Evolutionary conservation across 2,888 invertebrate species (phyloP), one percentile per base, ranked within the genome.

Genomic region (Neoaliturus tenellus): DNA sequence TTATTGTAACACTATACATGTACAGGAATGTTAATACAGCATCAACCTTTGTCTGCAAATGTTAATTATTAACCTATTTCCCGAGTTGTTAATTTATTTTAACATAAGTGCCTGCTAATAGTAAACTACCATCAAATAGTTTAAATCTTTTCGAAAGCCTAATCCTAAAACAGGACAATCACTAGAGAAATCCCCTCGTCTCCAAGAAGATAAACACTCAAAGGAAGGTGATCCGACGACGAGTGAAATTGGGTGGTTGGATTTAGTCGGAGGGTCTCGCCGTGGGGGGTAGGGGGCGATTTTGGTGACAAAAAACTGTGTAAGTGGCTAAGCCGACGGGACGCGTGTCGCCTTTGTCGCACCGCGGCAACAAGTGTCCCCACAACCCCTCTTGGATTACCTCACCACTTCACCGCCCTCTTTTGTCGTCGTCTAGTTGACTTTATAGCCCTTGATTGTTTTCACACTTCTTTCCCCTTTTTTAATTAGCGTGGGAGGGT

Each of bases 391-490:
- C 28, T 31, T 25, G 62, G 28, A 28, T 28, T 28, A 25, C 62
- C 28, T 62, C 51, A 62, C 25, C 28, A 28, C 62, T 62, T 25
- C 25, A 28, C 28, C 62, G 28, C 62, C 62, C 62, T 62, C 62
- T 28, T 62, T 62, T 62, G 62, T 69, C 20, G 69, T 67, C 67
- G 31, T 67, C 67, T 28, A n/a, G 31, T 69, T 69, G 69, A 69
- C 69, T 69, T 69, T 69, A 69, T 69, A n/a, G 69, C 35, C n/a
- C 75, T 44, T 44, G 75, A 75, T 75, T 75, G 75, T 75, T 75
- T 75, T 75, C 48, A 75, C 75, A 75, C 75, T 44, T 44, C 48
- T 28, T n/a, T 44, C 48, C 25, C 48, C 23, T 44, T 75, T 75
- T 75, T 75, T 75, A 75, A 75, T 75, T 75, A 75, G 75, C 71